phyloP scores from a whole-genome alignment of 2,888 invertebrate species.

The Ennomos fuscantarius region DNA sequence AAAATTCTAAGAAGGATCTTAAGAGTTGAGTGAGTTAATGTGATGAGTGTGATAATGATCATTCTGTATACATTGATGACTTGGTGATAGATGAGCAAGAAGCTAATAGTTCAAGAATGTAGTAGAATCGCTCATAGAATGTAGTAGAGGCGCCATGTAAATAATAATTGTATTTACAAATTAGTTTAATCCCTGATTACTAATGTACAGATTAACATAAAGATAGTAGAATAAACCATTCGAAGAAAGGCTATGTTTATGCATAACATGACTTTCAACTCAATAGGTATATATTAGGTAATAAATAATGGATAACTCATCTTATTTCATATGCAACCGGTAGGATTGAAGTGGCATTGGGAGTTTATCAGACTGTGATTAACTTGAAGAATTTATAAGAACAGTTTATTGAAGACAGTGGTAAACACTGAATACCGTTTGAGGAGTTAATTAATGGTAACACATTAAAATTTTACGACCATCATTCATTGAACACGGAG shows the following conservation, averaged over 20 bases:
- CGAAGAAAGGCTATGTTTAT: constrained; percentile 49
- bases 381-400: constrained; percentile 12
- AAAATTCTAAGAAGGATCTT: no score
- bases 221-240: constrained; percentile 37
- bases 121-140: neutral
- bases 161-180: constrained; percentile 10
- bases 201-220: constrained; percentile 34
- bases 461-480: constrained; percentile 41
- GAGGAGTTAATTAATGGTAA: constrained; percentile 44
- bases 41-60: no score
- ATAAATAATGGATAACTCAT: constrained; percentile 47
- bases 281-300: constrained; percentile 39
- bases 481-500: constrained; percentile 30
- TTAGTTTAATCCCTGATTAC: constrained; percentile 8
- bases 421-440: constrained; percentile 45
- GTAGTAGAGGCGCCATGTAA: constrained; percentile 10
- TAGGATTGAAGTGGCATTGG: constrained; percentile 11
- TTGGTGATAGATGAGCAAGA: no score
- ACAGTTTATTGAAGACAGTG: constrained; percentile 27
- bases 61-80: no score
- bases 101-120: no score
- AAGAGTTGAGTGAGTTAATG: no score
- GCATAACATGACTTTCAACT: constrained; percentile 51
- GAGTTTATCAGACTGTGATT: constrained; percentile 14
- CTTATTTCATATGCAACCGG: constrained; percentile 47